Evolutionary conservation across 2,113 vertebrate species (phyloP).

Genomic region (Rhynchopsitta pachyrhyncha): DNA sequence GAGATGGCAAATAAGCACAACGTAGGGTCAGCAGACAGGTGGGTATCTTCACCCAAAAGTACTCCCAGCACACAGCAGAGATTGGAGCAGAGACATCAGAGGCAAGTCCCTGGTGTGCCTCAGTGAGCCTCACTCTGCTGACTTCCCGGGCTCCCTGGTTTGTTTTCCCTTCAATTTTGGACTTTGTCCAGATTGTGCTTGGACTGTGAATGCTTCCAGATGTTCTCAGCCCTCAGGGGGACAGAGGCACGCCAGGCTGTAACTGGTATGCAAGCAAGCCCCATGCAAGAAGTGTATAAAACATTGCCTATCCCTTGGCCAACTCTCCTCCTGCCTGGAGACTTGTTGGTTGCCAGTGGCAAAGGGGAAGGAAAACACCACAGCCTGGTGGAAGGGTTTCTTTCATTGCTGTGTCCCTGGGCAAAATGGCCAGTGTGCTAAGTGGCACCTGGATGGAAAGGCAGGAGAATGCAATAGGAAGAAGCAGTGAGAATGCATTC

Average conservation of each 20-base stretch:
- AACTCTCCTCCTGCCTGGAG: neutral
- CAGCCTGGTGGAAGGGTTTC: neutral
- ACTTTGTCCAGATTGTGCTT: neutral
- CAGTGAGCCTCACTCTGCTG: neutral
- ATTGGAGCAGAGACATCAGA: neutral
- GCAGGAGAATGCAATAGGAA: slow-evolving; percentile 41
- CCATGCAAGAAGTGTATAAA: slow-evolving; percentile 29
- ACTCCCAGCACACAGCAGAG: neutral
- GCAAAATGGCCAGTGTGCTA: slow-evolving; percentile 20
- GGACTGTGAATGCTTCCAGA: slow-evolving; percentile 50
- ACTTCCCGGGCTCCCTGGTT: slow-evolving; percentile 16
- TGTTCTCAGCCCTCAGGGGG: slow-evolving; percentile 3
- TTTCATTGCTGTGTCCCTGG: neutral
- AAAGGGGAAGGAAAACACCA: slow-evolving; percentile 47
- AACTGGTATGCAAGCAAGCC: slow-evolving; percentile 33
- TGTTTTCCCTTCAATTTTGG: slow-evolving; percentile 10
- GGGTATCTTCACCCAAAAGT: neutral
- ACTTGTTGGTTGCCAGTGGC: neutral
- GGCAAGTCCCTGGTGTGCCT: neutral
- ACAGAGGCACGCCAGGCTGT: neutral
- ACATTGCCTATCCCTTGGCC: slow-evolving; percentile 40
- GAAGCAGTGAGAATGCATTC: slow-evolving; percentile 27
- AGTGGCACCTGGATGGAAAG: slow-evolving; percentile 47
- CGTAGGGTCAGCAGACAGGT: neutral
- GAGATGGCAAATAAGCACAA: neutral